Evolutionary conservation across 2,888 invertebrate genomes (phyloP), one percentile per base, ranked within the genome.

Genomic region (Ornithoptera alexandrae): DNA sequence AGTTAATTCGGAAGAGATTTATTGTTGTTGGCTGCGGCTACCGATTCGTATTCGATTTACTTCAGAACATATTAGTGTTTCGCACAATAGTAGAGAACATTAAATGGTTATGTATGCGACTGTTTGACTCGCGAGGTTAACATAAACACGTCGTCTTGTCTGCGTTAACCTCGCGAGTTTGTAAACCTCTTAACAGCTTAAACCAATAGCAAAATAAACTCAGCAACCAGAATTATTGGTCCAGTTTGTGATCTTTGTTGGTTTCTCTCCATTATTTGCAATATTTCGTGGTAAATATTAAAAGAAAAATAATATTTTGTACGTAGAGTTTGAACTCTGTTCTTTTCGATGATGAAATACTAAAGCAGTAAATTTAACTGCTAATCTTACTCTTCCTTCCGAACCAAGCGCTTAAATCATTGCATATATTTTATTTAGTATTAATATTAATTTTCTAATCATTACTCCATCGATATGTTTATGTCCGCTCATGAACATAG

Each of bases 1-100:
- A n/a, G 63, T 68, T 68, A 68, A 62, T 68, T 68, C 46, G 36
- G 68, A 30, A 24, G n/a, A 58, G 68, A 68, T 59, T 68, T 59
- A 68, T 68, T 24, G 36, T 20, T 24, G 46, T 69, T 57, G 57
- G 65, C 69, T 12, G 36, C n/a, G 20, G 42, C 39, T 56, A n/a
- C 56, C 24, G 56, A 60, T 46, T 66, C 50, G 53, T 36, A 3
- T 58, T 39, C 65, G 61, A 66, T 63, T 66, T 39, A 58, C 66
- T 66, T 12, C 61, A 46, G 66, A 70, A 39, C 53, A 62, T 65
- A 58, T 66, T 62, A 58, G 53, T 39, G 24, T 10, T 30, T 63
- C 30, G 58, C 53, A 62, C 58, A 67, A 67, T 57, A 67, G 61
- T 60, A 36, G 36, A 46, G 39, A 18, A 57, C 20, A 36, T 57